Percentiles rank a stretch among this genome's conserved stretches.
These are phyloP conservation scores for Centropus bengalensis DNA, from an alignment of 2,113 vertebrate genomes.

Conservation along the genomic window DNA sequence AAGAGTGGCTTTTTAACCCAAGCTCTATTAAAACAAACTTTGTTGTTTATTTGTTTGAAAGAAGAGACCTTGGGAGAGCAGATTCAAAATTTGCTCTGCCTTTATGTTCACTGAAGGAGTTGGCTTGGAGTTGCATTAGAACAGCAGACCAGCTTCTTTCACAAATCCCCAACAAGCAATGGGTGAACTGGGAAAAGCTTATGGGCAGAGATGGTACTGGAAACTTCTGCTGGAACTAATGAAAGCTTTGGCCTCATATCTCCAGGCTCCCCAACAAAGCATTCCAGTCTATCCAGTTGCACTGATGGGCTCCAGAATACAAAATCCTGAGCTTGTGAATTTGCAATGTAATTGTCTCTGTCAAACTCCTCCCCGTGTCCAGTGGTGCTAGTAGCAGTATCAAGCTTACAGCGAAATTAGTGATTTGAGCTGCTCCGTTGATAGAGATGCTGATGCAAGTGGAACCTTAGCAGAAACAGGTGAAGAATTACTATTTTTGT, in stretches of 20 bases:
- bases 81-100: background rate
- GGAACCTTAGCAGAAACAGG: background rate
- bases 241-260: background rate
- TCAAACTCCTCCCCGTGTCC: background rate
- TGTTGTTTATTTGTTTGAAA: slow-evolving; percentile 54
- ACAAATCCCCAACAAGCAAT: slow-evolving; percentile 4
- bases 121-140: slow-evolving; percentile 31
- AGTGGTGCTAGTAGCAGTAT: background rate
- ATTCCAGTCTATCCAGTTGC: background rate
- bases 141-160: slow-evolving; percentile 28
- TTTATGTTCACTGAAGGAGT: background rate
- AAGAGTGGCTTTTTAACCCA: slow-evolving; percentile 45
- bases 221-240: slow-evolving; percentile 4
- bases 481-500: background rate
- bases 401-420: background rate
- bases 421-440: background rate
- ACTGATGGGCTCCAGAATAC: background rate
- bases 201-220: slow-evolving; percentile 47
- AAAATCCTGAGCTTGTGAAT: background rate
- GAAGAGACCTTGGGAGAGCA: slow-evolving; percentile 55
- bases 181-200: slow-evolving; percentile 39
- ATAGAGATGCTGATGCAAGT: background rate
- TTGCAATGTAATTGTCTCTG: background rate
- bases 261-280: background rate
- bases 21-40: slow-evolving; percentile 39